Percentiles rank a stretch among this genome's conserved stretches.
These are phyloP conservation scores for Silurus glanis DNA, from an alignment of 2,113 vertebrate species.

Conservation along the genomic window DNA sequence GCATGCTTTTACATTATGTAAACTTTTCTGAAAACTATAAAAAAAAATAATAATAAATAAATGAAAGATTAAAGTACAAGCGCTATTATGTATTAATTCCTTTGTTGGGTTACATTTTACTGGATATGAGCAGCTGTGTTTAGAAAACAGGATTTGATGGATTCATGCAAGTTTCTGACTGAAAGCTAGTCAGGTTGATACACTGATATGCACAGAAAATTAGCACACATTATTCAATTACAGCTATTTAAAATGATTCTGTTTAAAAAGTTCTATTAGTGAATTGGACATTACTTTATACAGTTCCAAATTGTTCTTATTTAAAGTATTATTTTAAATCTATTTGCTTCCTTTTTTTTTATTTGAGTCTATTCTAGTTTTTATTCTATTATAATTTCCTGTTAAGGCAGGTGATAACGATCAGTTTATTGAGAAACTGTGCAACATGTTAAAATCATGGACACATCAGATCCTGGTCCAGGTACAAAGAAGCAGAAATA, in stretches of 20 bases:
- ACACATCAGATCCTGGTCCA: not conserved
- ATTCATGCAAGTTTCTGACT: not conserved
- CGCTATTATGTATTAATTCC: not conserved
- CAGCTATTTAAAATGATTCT: too few relatives aligned
- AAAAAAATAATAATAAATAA: not conserved
- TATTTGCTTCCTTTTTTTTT: too few relatives aligned
- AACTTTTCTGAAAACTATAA: not conserved
- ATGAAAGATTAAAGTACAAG: not conserved
- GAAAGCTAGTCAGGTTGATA: not conserved
- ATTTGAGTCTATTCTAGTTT: too few relatives aligned
- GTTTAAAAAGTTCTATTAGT: not conserved
- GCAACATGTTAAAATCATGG: not conserved
- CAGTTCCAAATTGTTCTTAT: not conserved
- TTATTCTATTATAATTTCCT: too few relatives aligned
- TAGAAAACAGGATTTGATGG: not conserved
- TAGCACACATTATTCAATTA: not conserved
- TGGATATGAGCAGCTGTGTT: not conserved
- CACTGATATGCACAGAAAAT: not conserved
- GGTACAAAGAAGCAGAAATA: not conserved
- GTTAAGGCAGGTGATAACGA: not conserved
- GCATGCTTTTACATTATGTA: not conserved
- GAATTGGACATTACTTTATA: not conserved
- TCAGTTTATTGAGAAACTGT: not conserved
- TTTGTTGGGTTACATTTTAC: not conserved
- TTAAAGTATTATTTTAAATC: too few relatives aligned